phyloP scores from a whole-genome alignment of 2,888 invertebrate genomes.

The Unio pictorum region DNA sequence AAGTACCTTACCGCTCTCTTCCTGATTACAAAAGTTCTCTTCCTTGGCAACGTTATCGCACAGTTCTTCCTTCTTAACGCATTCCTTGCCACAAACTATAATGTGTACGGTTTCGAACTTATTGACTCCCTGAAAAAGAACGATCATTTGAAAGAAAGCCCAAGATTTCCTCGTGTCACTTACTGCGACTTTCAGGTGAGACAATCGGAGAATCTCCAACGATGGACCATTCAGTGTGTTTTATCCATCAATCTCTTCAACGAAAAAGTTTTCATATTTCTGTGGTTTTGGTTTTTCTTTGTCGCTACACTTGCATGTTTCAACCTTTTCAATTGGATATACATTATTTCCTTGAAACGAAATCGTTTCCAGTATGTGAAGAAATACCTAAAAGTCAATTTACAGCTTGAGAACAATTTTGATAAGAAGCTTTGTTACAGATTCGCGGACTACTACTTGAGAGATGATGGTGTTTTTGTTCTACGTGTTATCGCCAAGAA shows the following conservation, averaged over 20 bases:
- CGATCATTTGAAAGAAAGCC: conserved; percentile 48
- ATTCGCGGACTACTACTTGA: conserved; percentile 57
- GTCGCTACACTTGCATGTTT: conserved; percentile 46
- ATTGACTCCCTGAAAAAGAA: conserved; percentile 38
- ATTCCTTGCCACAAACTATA: conserved; percentile 61
- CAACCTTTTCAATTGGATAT: conserved; percentile 53
- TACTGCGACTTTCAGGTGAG: conserved; percentile 64
- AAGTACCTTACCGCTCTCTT: conserved; percentile 63
- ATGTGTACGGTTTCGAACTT: conserved; percentile 62
- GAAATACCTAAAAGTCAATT: conserved; percentile 57
- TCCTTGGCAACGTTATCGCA: conserved; percentile 61
- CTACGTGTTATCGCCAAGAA: conserved; percentile 55
- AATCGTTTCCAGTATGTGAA: conserved; percentile 50
- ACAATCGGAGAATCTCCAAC: conserved; percentile 58
- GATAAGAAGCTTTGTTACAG: conserved; percentile 53
- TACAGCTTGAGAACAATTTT: conserved; percentile 49
- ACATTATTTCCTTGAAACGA: conserved; percentile 45
- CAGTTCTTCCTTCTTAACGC: conserved; percentile 67
- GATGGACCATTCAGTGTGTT: conserved; percentile 60
- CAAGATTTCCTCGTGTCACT: conserved; percentile 56
- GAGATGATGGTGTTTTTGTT: conserved; percentile 63
- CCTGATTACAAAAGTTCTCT: conserved; percentile 60
- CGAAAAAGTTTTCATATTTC: conserved; percentile 63
- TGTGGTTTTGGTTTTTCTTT: conserved; percentile 63
- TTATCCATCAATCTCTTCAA: conserved; percentile 64